Evolutionary conservation across 2,113 vertebrate species (phyloP), one percentile per base, ranked within the genome.

Genomic region (Ageneiosus marmoratus): DNA sequence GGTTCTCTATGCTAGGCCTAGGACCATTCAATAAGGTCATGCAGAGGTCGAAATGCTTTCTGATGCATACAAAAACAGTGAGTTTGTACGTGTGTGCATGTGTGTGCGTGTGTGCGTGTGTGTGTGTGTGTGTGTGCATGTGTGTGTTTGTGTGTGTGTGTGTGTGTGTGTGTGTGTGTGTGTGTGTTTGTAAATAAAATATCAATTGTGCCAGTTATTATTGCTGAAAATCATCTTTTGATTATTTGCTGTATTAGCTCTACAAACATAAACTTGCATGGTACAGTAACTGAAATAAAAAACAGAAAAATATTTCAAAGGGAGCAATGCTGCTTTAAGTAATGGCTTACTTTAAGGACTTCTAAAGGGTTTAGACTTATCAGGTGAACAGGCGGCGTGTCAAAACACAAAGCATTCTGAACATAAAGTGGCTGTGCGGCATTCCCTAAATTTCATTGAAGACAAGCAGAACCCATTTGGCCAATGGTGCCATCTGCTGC

Each of bases 1-100:
- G 81, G 85, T 82, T 69, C 85, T 85, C 69, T 6, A 85, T 89
- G 88, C 88, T 77, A 88, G 53, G 50, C 83, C 87, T 88, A 82
- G 83, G 83, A 78, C 87, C 86, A 69, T 80, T 82, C 82, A 77
- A 73, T 67, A 81, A 82, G 83, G 85, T 87, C 79, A 81, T 46
- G 18, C 51, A 73, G 78, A 80, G 81, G 88, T 84, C 87, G 86
- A 67, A 46, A 60, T 86, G 86, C 88, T 87, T 83, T 77, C 87
- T 69, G 79, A 77, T 84, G 70, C 76, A 79, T 72, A 87, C 77
- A 51, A 84, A 79, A 73, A 62, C 84, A 34, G 63, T 46, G 79
- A 79, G 78, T 56, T 37, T 84, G 24, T 62, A 24, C 58, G 69
- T 80, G 53, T 60, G 60, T 37, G 73, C 78, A 75, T 51, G 37